Percentiles rank a stretch among this genome's conserved stretches.
phyloP scores from a whole-genome alignment of 92 coral and sea anemone species.

The Diadumene lineata region DNA sequence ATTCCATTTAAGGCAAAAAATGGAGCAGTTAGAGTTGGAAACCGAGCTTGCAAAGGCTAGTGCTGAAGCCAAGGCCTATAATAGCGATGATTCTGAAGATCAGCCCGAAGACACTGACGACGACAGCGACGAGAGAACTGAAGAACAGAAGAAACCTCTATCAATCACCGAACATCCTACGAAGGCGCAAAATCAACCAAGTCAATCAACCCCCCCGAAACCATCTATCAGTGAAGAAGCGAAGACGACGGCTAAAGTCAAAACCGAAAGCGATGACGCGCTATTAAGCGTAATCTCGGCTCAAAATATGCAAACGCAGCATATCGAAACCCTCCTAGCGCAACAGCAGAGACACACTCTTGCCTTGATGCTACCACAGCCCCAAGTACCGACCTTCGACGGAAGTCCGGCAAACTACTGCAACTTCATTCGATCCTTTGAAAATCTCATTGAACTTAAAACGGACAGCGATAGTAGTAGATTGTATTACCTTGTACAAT shows the following conservation, averaged over 20 bases:
- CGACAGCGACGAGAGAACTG: not conserved
- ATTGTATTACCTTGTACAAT: constrained; percentile 53
- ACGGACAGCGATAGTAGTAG: constrained; percentile 48
- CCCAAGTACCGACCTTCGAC: constrained; percentile 45
- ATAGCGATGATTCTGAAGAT: not conserved
- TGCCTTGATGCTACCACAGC: constrained; percentile 61
- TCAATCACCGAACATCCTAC: too few species aligned
- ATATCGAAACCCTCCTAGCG: constrained; percentile 27
- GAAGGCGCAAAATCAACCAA: too few species aligned
- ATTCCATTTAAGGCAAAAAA: constrained; percentile 40
- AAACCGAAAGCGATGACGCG: constrained; percentile 10
- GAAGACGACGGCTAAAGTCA: too few species aligned
- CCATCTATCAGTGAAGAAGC: too few species aligned
- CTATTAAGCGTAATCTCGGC: constrained; percentile 9
- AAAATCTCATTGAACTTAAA: constrained; percentile 54
- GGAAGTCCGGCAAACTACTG: constrained; percentile 62
- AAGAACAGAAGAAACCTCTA: too few species aligned
- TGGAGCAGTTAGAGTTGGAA: constrained; percentile 47
- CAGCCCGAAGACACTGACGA: too few species aligned
- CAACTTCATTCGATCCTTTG: constrained; percentile 60
- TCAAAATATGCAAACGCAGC: constrained; percentile 26
- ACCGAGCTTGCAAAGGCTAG: constrained; percentile 41
- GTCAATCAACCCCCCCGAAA: too few species aligned
- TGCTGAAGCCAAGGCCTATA: constrained; percentile 39
- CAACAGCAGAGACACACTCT: constrained; percentile 54